Evolutionary conservation across 2,113 vertebrate species (phyloP).

Genomic region (Labrus mixtus): DNA sequence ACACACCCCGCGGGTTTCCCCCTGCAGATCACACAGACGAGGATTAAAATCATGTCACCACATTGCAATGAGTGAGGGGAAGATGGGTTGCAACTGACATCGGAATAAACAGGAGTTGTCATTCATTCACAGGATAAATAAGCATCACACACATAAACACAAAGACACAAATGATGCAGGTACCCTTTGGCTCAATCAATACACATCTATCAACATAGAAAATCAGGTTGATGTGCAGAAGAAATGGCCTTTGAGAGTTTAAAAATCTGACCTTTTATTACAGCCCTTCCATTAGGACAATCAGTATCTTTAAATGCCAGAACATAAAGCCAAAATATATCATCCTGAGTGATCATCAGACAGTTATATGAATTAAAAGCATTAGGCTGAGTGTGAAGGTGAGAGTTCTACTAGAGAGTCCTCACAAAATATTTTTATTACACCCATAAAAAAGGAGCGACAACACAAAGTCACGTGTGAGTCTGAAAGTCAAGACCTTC

Average conservation of each 20-base stretch:
- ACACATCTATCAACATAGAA: conserved; percentile 40
- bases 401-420: conserved; percentile 21
- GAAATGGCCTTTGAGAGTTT: conserved; percentile 36
- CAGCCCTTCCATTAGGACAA: conserved; percentile 39
- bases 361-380: conserved; percentile 19
- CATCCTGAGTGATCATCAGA: conserved; percentile 33
- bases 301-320: conserved; percentile 61
- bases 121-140: not conserved
- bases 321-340: conserved; percentile 37
- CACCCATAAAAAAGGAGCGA: not conserved
- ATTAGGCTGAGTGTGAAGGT: conserved; percentile 41
- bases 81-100: not conserved
- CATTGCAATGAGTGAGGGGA: not conserved
- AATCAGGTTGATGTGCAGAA: conserved; percentile 8
- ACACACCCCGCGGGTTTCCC: conserved; percentile 92
- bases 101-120: not conserved
- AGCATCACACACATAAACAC: not conserved
- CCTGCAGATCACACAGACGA: conserved; percentile 70
- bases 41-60: not conserved
- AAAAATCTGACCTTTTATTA: conserved; percentile 55
- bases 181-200: conserved; percentile 39
- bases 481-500: conserved; percentile 1
- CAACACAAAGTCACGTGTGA: conserved; percentile 8
- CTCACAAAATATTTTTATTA: conserved; percentile 20
- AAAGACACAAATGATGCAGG: conserved; percentile 20